Base-by-base conservation (phyloP, 2,888 invertebrate genomes). In the Alcis repandata region DNA sequence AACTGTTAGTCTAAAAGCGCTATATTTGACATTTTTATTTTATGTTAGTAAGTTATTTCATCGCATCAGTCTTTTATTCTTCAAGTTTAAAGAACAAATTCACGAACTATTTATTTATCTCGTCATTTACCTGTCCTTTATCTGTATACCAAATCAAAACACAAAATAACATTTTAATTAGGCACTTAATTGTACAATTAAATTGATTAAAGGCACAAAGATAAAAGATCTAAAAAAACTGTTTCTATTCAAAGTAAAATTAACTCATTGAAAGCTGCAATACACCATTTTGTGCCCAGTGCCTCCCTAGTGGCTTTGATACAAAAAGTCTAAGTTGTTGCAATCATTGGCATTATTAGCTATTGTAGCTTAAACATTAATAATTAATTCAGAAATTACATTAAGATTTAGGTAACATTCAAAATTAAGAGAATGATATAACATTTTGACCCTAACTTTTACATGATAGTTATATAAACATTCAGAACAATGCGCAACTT, bases 281-380 rank as follows among this genome's bases (percentile, higher is more conserved):
- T 4, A 11, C 19, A 19, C 1, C n/a, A 22, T 22, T 22, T 46
- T 46, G 22, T 46, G 22, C 8, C 8, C 11, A 43, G 43, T 43
- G 10, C 43, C 19, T 38, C 11, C 20, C 11, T 43, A 20, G 19
- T 43, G 9, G n/a, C 15, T 27, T 22, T 27, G 19, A 20, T 46
- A 9, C 15, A 15, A 32, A 27, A 4, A n/a, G n/a, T 40, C 4
- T 32, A 46, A 15, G 10, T 45, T 46, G 51, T 36, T 17, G 22
- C 17, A 27, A 58, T 53, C 57, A 58, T 66, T 66, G 65, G 65
- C 57, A 61, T 66, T 60, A 48, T 57, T 46, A 57, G 51, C 52
- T 60, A 52, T 54, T 38, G 19, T 13, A 41, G 17, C 41, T 52
- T 60, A 60, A 56, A 41, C 32, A 48, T 60, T 54, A 59, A 22